phyloP scores from a whole-genome alignment of 2,888 invertebrate genomes.

The Andricus curvator region DNA sequence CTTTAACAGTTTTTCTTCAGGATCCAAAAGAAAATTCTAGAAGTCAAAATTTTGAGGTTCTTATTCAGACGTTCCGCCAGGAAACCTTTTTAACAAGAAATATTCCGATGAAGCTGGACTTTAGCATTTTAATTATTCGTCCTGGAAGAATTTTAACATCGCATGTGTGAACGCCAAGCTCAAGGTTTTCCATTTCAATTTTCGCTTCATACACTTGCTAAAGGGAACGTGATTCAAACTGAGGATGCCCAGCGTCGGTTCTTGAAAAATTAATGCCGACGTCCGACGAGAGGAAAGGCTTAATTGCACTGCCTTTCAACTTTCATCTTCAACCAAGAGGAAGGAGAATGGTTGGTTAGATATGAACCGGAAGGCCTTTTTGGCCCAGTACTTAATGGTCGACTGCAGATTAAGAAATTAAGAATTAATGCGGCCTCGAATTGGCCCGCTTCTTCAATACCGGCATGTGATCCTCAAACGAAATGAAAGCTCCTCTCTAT shows the following conservation, averaged over 20 bases:
- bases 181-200: constrained; percentile 22
- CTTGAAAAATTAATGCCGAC: constrained; percentile 72
- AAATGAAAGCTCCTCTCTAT: not conserved
- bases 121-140: not conserved
- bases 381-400: constrained; percentile 64
- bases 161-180: not conserved
- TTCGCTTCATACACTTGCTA: constrained; percentile 16
- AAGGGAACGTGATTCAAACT: constrained; percentile 41
- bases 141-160: not conserved
- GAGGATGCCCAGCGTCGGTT: constrained; percentile 69
- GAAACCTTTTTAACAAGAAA: too few species aligned
- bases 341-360: constrained; percentile 52
- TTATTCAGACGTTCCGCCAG: too few species aligned
- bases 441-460: constrained; percentile 56
- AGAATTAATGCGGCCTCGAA: constrained; percentile 71
- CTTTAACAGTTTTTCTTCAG: too few species aligned
- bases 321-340: constrained; percentile 62
- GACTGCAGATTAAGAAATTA: constrained; percentile 73
- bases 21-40: too few species aligned
- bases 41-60: too few species aligned
- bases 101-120: too few species aligned
- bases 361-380: constrained; percentile 52
- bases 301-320: constrained; percentile 74
- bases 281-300: constrained; percentile 67
- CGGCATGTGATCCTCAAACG: constrained; percentile 11